These are phyloP conservation scores for Conomelus anceps DNA, from an alignment of 2,888 invertebrate species.

Conservation along the genomic window DNA sequence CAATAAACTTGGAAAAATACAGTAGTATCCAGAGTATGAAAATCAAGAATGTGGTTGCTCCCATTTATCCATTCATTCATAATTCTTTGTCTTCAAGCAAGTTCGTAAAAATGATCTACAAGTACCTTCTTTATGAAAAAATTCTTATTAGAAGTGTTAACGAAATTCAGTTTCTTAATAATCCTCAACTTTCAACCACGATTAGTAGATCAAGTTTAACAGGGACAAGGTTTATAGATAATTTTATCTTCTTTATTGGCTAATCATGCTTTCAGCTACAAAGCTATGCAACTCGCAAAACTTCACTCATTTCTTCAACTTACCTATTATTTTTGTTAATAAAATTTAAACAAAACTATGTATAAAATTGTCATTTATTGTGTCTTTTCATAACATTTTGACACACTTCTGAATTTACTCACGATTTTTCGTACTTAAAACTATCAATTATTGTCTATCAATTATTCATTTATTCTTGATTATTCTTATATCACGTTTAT, in stretches of 20 bases:
- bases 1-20: too few species aligned
- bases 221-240: background rate
- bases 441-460: background rate
- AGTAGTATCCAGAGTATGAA: too few species aligned
- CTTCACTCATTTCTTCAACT: background rate
- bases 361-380: too few species aligned
- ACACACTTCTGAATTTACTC: too few species aligned
- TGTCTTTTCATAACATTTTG: too few species aligned
- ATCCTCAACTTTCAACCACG: background rate
- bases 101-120: too few species aligned
- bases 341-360: background rate
- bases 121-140: too few species aligned
- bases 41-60: too few species aligned
- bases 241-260: constrained; percentile 1
- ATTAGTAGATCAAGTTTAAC: background rate
- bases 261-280: constrained; percentile 3
- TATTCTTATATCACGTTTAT: background rate
- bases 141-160: too few species aligned
- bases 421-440: background rate
- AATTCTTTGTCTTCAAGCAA: too few species aligned
- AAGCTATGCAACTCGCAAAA: background rate
- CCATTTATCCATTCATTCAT: too few species aligned
- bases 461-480: constrained; percentile 2
- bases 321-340: background rate
- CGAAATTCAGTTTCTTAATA: too few species aligned